phyloP scores from a whole-genome alignment of 2,113 vertebrate species.

The Macroglossus sobrinus region DNA sequence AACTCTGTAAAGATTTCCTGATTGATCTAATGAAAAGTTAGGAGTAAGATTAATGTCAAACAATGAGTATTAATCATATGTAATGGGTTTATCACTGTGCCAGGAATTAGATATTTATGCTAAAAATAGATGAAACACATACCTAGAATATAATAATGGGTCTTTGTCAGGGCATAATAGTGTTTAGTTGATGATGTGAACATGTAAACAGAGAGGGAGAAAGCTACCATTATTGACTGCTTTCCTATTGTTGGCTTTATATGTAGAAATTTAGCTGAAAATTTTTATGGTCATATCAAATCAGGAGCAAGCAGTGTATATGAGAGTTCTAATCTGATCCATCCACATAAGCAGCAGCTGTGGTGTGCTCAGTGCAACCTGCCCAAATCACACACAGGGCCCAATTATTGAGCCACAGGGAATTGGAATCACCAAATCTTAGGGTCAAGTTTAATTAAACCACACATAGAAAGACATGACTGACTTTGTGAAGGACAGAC shows the following conservation, averaged over 20 bases:
- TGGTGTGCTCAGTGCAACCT: not conserved
- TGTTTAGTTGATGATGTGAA: constrained; percentile 22
- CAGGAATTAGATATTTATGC: constrained; percentile 39
- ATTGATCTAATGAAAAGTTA: constrained; percentile 54
- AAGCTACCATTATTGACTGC: constrained; percentile 1
- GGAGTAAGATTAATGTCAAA: constrained; percentile 49
- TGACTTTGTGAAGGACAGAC: constrained; percentile 7
- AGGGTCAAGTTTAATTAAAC: constrained; percentile 68
- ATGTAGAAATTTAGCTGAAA: constrained; percentile 40
- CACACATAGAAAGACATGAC: constrained; percentile 25
- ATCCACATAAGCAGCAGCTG: constrained; percentile 53
- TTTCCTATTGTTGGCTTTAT: constrained; percentile 19
- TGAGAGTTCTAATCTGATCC: constrained; percentile 61
- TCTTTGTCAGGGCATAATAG: not conserved
- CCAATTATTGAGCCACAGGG: constrained; percentile 54
- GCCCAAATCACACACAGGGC: constrained; percentile 22
- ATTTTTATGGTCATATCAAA: constrained; percentile 5
- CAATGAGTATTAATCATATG: constrained; percentile 7
- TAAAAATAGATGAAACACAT: constrained; percentile 52
- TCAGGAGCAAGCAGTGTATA: not conserved
- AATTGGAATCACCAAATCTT: constrained; percentile 48
- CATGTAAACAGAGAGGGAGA: not conserved
- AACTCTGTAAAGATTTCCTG: constrained; percentile 36
- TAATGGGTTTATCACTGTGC: constrained; percentile 55
- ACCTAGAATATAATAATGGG: constrained; percentile 7